phyloP scores from a whole-genome alignment of 92 coral and sea anemone species.

The Umimayanthus chanpuru region DNA sequence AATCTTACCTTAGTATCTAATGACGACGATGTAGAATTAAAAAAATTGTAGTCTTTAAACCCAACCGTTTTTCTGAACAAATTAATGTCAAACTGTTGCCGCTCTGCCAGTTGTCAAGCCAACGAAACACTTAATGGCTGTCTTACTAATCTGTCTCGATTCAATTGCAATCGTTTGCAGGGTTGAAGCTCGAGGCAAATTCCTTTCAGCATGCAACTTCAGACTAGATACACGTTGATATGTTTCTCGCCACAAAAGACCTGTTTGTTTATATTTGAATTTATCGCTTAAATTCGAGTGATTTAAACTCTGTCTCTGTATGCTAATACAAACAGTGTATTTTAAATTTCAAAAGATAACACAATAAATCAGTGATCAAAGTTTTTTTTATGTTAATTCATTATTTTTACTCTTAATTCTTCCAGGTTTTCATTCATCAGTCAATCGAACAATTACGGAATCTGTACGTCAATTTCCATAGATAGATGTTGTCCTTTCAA shows the following conservation, averaged over 20 bases:
- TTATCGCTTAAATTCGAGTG: constrained; percentile 14
- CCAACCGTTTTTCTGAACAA: not conserved
- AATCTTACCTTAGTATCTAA: not conserved
- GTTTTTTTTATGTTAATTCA: not conserved
- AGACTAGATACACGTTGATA: not conserved
- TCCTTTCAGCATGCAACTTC: not conserved
- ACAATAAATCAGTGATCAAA: not conserved
- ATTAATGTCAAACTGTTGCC: not conserved
- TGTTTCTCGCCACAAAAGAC: not conserved
- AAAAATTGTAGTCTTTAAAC: too few species aligned
- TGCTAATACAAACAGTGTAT: constrained; percentile 26
- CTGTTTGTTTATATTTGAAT: constrained; percentile 14
- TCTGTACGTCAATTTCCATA: not conserved
- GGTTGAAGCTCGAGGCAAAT: not conserved
- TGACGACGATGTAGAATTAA: not conserved
- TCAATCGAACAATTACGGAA: constrained; percentile 3
- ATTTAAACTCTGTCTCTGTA: not conserved
- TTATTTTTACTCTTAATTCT: not conserved
- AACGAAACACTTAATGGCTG: not conserved
- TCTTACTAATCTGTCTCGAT: not conserved
- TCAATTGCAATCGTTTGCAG: not conserved
- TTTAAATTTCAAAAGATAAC: not conserved
- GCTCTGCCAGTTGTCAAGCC: not conserved
- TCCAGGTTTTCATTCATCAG: not conserved
- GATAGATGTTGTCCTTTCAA: not conserved